Evolutionary conservation across 2,797 vertebrate species (phyloP), one percentile per base, ranked within the genome.

Genomic region (Pipistrellus pipistrellus): DNA sequence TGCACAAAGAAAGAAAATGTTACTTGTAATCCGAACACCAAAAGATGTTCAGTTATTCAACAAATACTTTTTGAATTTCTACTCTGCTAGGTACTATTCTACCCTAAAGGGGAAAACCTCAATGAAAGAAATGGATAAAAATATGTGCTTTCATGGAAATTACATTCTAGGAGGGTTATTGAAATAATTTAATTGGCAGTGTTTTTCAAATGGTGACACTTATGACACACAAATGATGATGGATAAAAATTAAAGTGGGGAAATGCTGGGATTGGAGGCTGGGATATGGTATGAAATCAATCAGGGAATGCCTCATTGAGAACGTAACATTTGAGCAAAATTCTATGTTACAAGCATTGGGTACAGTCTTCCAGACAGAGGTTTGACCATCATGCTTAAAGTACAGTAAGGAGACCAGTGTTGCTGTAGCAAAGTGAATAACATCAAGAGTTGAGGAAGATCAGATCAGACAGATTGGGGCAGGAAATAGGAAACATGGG

Each of bases 11-110:
- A 25, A 35, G 64, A 35, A 78, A 68, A 68, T 4, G 3, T 35
- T 9, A 13, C 2, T 10, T 6, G 93, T 13, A 91, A 64, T 71
- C 20, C 23, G 13, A 81, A 10, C 23, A 66, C 38, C 27, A 88
- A 93, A 53, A 30, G 1, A 25, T 82, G 6, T 55, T 85, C n/a
- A 78, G 4, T 20, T 88, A n/a, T 78, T 88, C 46, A 88, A 12
- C 25, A 85, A 53, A 53, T 81, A n/a, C 12, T 41, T 51, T 92
- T 85, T 92, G 13, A 93, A 44, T 89, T 83, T 8, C 23, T 91
- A 23, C 27, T 72, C 6, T 59, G 13, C 35, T 21, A 59, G 12
- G 21, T 51, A 71, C 7, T 8, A 64, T 76, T 90, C 73, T 85
- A 25, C 51, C 64, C 18, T 69, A 11, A 41, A 15, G 55, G 6